Conservation (phyloP, 2,888 invertebrate genomes). For the Arrhopalites spinosus region DNA sequence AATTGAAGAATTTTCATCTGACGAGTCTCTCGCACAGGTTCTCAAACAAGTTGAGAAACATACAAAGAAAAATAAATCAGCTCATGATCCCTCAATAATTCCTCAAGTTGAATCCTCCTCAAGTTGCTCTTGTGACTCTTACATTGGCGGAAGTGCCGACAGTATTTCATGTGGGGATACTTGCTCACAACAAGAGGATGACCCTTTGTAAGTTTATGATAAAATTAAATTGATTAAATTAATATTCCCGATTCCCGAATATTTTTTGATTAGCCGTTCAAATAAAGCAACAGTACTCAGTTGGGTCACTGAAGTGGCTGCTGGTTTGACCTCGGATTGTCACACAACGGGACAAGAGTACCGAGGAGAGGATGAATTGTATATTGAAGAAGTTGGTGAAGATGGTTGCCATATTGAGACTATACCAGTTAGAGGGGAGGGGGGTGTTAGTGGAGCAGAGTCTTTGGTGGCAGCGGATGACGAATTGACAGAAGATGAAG, state of each 20-base stretch:
- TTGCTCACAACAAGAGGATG: conserved; percentile 28
- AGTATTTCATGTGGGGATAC: conserved; percentile 23
- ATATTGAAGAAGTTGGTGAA: conserved; percentile 18
- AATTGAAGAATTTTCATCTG: conserved; percentile 34
- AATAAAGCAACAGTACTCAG: conserved; percentile 43
- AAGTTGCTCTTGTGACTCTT: conserved; percentile 15
- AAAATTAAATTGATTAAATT: background rate
- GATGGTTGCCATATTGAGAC: background rate
- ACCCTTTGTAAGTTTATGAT: conserved; percentile 23
- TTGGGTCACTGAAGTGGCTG: conserved; percentile 41
- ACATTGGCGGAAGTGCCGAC: background rate
- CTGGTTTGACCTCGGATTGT: conserved; percentile 23
- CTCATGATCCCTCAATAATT: background rate
- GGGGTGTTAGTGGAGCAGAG: background rate
- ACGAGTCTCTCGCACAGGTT: conserved; percentile 22
- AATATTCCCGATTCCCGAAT: too few species aligned
- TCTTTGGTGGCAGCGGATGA: background rate
- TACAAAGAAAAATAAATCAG: background rate
- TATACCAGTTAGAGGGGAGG: background rate
- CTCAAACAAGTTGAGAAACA: conserved; percentile 21
- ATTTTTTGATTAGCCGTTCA: too few species aligned
- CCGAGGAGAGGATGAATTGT: conserved; percentile 12
- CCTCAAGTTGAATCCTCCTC: background rate
- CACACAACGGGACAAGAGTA: background rate
- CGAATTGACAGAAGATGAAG: conserved; percentile 8